A percentile compares a stretch with the other conserved stretches of the same genome.
Conservation (phyloP, 2,113 vertebrate species). For the Elephantulus edwardii region DNA sequence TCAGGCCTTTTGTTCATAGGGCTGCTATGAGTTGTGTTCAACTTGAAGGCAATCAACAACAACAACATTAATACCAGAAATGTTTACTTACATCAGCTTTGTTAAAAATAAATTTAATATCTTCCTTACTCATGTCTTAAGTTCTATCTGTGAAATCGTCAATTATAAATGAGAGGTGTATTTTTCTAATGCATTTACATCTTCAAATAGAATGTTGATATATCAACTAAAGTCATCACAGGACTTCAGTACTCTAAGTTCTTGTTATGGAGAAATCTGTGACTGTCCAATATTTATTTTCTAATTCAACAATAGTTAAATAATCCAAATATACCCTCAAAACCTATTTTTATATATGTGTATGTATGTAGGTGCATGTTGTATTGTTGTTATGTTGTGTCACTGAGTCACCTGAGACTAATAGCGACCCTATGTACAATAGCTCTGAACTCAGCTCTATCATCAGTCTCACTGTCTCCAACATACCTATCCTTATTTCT, state of each 20-base stretch:
- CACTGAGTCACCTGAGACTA: no score
- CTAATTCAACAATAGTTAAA: neutral
- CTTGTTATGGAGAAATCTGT: neutral
- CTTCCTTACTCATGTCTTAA: neutral
- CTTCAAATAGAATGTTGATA: constrained; percentile 18
- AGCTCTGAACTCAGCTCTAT: no score
- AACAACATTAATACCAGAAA: no score
- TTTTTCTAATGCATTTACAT: neutral
- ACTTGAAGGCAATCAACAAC: no score
- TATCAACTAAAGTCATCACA: neutral
- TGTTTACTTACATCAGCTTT: constrained; percentile 34
- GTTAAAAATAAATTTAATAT: neutral
- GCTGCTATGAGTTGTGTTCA: no score
- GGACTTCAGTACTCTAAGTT: neutral
- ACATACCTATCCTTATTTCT: no score
- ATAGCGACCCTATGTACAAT: no score
- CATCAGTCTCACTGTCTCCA: no score
- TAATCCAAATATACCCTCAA: neutral
- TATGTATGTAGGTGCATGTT: neutral
- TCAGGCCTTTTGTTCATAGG: no score
- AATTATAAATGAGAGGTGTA: neutral
- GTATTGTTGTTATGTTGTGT: no score
- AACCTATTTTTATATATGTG: neutral
- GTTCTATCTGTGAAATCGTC: neutral
- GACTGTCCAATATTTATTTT: neutral